Base-by-base conservation (phyloP, 2,113 vertebrate genomes). In the Oostethus manadensis region DNA sequence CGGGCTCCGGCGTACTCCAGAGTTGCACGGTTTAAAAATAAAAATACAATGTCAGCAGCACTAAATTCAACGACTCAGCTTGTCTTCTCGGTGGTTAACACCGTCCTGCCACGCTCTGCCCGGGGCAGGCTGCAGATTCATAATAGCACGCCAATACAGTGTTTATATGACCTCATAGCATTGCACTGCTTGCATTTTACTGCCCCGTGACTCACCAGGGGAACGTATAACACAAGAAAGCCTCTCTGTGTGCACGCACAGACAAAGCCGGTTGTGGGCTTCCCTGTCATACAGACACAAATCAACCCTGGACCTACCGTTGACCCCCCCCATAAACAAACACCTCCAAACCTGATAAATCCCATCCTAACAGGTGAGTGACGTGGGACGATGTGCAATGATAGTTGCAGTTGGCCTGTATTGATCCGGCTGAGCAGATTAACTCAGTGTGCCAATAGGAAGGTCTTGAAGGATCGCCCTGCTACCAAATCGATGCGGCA, bases 361-460 rank as follows among this genome's bases (percentile, higher is more conserved):
- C 64, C 21, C 58, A 66, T 62, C 64, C 76, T 80, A 79, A 81
- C 68, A 75, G 56, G 63, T 63, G 44, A 23, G 69, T 71, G 79
- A 78, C 64, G 68, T 78, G 77, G 73, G 82, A 80, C 61, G 73
- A 69, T 47, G 76, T 70, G 71, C 78, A 73, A 86, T 85, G 84
- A 88, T 87, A 85, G 87, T 82, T 84, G 79, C 78, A 86, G 85
- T 86, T 88, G 84, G 84, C 68, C 56, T 3, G 46, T 80, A 86
- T 87, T 73, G 87, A 88, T 84, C 62, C 62, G 56, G 58, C 73
- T 67, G 79, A 76, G 84, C 80, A 88, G 85, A 88, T 88, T 86
- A 87, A 87, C 85, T 87, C 81, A 62, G 82, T 81, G 76, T 86
- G 77, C 79, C 87, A 81, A 88, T 85, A 82, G 72, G 59, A 83